phyloP scores from a whole-genome alignment of 2,888 invertebrate species.

The Cataglyphis altisquamis region DNA sequence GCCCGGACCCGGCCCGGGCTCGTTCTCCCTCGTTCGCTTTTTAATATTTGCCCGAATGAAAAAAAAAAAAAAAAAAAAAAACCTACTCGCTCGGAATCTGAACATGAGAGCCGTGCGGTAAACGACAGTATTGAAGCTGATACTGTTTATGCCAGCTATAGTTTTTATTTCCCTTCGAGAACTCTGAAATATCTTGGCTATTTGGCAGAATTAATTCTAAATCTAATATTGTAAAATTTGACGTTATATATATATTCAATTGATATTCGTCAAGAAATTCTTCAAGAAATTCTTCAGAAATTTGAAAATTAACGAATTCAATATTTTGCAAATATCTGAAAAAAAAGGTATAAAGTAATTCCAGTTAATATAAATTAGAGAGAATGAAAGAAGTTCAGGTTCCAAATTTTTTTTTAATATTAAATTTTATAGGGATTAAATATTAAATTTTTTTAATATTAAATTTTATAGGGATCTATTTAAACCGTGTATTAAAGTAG shows the following conservation, averaged over 20 bases:
- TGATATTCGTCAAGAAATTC: background rate
- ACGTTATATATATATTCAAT: background rate
- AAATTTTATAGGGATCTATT: background rate
- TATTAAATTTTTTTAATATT: background rate
- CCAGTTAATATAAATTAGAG: background rate
- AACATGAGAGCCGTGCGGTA: background rate
- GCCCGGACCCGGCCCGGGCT: background rate
- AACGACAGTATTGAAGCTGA: background rate
- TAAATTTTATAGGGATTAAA: background rate
- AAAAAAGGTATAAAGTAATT: background rate
- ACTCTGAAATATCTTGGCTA: background rate
- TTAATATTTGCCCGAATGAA: constrained; percentile 21
- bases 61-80: background rate
- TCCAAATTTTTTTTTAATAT: background rate
- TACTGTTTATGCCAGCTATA: background rate
- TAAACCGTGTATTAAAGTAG: too few species aligned
- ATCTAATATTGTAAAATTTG: background rate
- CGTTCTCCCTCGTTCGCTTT: constrained; percentile 2
- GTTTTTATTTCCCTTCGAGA: background rate
- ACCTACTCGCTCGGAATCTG: background rate
- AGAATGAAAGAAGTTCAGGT: background rate
- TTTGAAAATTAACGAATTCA: too few species aligned
- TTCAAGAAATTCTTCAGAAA: too few species aligned
- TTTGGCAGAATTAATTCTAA: background rate
- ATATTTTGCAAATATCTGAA: too few species aligned